These are phyloP conservation scores for Murina feae DNA, from an alignment of 2,113 vertebrate species.

Conservation along the genomic window DNA sequence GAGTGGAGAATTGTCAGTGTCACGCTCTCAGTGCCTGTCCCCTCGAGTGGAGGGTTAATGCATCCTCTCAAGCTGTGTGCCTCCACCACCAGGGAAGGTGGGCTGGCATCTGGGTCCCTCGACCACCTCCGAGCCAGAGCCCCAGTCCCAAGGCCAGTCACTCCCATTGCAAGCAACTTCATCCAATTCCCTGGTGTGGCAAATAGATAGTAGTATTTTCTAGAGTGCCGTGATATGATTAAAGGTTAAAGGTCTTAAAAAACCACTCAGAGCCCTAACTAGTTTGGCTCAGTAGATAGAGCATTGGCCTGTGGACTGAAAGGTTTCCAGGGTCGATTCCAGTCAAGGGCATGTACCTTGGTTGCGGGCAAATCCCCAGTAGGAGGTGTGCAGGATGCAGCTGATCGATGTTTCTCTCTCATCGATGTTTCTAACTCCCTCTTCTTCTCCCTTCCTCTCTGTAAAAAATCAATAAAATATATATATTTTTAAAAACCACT, in stretches of 20 bases:
- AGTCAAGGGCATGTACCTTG: too few species aligned
- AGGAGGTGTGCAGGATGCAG: too few species aligned
- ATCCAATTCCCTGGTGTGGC: neutral
- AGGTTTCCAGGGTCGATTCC: too few species aligned
- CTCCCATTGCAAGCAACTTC: neutral
- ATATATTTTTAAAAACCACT: too few species aligned
- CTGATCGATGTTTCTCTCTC: too few species aligned
- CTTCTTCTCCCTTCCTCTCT: too few species aligned
- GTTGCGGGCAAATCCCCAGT: too few species aligned
- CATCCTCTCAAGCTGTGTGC: neutral
- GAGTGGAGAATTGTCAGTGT: neutral
- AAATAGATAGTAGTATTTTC: neutral
- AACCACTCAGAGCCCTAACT: neutral
- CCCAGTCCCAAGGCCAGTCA: neutral
- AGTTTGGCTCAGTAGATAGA: too few species aligned
- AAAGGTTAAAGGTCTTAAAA: neutral
- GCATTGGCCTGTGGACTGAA: too few species aligned
- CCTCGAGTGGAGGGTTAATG: neutral
- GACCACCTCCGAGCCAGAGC: neutral
- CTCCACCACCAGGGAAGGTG: neutral
- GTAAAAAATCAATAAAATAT: too few species aligned
- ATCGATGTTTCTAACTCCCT: too few species aligned
- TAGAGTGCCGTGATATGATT: neutral
- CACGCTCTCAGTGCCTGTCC: neutral
- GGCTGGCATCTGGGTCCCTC: neutral